Evolutionary conservation across 2,797 vertebrate species (phyloP).

Genomic region (Malacoctenus gilli): DNA sequence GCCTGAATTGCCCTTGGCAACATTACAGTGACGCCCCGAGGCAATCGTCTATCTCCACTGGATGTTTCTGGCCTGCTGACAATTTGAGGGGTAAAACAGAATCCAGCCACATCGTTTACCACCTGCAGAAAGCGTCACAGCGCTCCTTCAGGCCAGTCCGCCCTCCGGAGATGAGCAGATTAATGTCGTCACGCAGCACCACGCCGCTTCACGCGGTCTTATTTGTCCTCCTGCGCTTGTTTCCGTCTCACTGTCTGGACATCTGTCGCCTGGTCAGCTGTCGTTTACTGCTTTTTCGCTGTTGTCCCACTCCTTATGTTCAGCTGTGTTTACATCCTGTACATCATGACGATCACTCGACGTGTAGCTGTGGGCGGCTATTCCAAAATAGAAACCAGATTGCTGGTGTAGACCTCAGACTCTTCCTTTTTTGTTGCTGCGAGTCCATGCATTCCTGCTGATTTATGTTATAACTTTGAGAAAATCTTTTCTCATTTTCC

Average conservation of each 20-base stretch:
- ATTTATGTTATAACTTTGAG: not conserved
- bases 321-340: conserved; percentile 19
- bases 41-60: no score
- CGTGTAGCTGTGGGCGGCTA: not conserved
- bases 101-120: no score
- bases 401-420: conserved; percentile 3
- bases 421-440: not conserved
- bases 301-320: conserved; percentile 12
- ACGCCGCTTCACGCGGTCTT: not conserved
- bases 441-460: not conserved
- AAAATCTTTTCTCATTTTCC: not conserved
- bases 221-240: conserved; percentile 2
- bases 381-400: conserved; percentile 20
- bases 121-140: no score
- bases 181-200: not conserved
- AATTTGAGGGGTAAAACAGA: no score
- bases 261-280: conserved; percentile 9
- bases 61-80: no score
- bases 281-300: conserved; percentile 20
- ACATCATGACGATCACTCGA: conserved; percentile 4
- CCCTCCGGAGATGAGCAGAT: no score
- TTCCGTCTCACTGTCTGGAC: conserved; percentile 2
- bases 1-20: no score
- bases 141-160: not conserved
- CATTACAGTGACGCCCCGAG: no score